A percentile compares a stretch with the other conserved stretches of the same genome.
Evolutionary conservation across 2,888 invertebrate genomes (phyloP).

Genomic region (Lithophane socia): DNA sequence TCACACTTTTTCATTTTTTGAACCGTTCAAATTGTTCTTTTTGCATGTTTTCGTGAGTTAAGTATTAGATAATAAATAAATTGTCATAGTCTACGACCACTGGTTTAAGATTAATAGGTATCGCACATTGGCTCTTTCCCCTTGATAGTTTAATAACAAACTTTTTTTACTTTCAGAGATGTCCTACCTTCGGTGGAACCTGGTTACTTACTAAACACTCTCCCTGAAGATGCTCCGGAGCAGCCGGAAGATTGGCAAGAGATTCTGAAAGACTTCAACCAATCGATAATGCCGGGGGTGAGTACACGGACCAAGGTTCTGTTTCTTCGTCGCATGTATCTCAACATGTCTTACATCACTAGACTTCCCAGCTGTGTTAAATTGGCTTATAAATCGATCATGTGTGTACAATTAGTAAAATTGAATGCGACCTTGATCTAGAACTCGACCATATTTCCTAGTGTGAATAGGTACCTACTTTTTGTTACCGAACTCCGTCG

Average conservation of each 20-base stretch:
- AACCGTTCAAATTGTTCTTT: not conserved
- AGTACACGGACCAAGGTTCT: conserved; percentile 66
- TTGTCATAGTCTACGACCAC: not conserved
- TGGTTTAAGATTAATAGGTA: not conserved
- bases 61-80: not conserved
- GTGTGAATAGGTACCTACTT: not conserved
- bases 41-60: not conserved
- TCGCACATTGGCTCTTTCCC: too few species aligned
- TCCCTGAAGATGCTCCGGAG: conserved; percentile 96
- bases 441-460: not conserved
- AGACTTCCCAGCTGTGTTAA: not conserved
- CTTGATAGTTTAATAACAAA: not conserved
- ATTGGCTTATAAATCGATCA: not conserved
- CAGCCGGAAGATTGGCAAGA: conserved; percentile 96
- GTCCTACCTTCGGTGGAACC: conserved; percentile 97
- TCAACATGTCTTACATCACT: not conserved
- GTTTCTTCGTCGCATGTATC: not conserved
- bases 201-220: conserved; percentile 95
- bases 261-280: conserved; percentile 96
- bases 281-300: conserved; percentile 97
- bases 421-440: conserved; percentile 5
- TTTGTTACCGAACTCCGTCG: not conserved
- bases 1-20: not conserved
- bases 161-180: conserved; percentile 83
- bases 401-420: not conserved